Evolutionary conservation across 2,888 invertebrate species (phyloP).

Genomic region (Steinernema hermaphroditum): DNA sequence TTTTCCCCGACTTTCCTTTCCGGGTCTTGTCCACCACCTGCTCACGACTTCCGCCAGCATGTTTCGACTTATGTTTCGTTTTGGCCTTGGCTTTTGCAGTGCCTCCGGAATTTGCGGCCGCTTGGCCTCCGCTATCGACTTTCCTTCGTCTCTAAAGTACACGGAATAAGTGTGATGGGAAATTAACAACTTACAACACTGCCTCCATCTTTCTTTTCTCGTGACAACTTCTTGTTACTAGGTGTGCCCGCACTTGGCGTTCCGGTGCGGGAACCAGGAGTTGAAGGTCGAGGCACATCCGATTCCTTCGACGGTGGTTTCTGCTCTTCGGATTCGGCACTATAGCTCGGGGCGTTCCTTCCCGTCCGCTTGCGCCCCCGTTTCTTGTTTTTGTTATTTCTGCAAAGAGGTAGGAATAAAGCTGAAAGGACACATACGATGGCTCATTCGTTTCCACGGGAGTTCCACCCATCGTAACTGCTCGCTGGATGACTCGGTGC

Average conservation of each 20-base stretch:
- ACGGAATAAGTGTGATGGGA: no score
- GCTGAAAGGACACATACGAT: background rate
- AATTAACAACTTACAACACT: background rate
- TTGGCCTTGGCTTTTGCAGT: background rate
- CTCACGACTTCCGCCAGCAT: no score
- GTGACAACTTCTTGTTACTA: no score
- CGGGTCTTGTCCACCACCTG: no score
- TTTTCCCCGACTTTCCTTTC: background rate
- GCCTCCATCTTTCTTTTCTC: background rate
- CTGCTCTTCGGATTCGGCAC: background rate
- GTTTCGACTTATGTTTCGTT: background rate
- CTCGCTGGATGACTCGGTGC: no score
- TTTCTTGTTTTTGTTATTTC: background rate
- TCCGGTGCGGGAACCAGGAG: no score
- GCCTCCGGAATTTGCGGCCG: background rate
- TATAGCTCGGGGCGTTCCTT: no score
- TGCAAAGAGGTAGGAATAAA: background rate
- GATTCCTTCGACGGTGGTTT: background rate
- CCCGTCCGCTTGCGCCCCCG: no score
- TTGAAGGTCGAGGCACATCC: no score
- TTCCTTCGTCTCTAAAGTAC: background rate
- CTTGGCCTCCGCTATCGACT: background rate
- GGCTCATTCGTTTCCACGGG: background rate
- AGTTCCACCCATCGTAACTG: background rate
- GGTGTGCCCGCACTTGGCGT: no score